Evolutionary conservation across 2,113 vertebrate genomes (phyloP), one percentile per base, ranked within the genome.

Genomic region (Hyperopisus bebe): DNA sequence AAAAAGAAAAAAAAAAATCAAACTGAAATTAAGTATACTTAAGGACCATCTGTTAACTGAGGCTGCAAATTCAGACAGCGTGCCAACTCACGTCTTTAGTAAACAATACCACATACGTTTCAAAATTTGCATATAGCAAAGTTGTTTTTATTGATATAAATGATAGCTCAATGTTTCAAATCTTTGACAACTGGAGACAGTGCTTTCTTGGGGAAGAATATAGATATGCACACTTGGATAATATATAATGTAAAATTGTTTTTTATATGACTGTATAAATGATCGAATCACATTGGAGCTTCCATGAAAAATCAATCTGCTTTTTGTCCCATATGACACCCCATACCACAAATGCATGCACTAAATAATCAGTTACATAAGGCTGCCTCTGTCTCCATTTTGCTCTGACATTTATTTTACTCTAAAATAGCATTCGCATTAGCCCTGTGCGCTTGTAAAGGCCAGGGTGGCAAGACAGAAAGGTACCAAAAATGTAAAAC

Each of bases 161-260:
- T 88, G 86, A 27, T 91, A 93, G 92, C 90, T 88, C 90, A 92
- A 91, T 94, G 44, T n/a, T 21, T 87, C 48, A 87, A 39, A 31
- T 50, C 24, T 87, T 53, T 87, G 50, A 87, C 50, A 87, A 9
- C 8, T 87, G 50, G 17, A 39, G 13, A 53, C n/a, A 51, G 10
- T 31, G 84, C 47, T 50, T 53, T 9, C 19, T 86, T 51, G 85
- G 4, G 15, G 27, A 53, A 35, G n/a, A 86, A 86, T 53, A 53
- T n/a, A 39, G 27, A 77, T 35, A 66, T 27, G n/a, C n/a, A 66
- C n/a, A 11, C 10, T 31, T 27, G 9, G n/a, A 80, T 80, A 80
- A 80, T 80, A 80, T 19, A 42, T 15, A 39, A 80, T 42, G 7
- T 42, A 42, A 17, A 80, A 80, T 17, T 80, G 35, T 39, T 3